A percentile compares a stretch with the other conserved stretches of the same genome.
Conservation (phyloP, 2,113 vertebrate species). For the Podarcis raffonei region DNA sequence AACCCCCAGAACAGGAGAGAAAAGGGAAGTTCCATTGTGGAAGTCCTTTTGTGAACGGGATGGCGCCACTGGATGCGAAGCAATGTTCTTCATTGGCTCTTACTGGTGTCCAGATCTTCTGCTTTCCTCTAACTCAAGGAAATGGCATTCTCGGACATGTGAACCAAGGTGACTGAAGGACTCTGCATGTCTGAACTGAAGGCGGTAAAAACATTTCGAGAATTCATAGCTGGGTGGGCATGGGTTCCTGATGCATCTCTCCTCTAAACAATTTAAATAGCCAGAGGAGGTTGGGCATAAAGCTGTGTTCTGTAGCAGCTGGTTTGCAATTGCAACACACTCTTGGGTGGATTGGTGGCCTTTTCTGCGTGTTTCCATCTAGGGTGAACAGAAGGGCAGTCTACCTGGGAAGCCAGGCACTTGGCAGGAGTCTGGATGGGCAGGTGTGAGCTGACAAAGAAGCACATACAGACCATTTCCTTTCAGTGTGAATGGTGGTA, state of each 20-base stretch:
- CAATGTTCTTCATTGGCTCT: background rate
- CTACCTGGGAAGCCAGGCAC: background rate
- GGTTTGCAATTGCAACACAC: background rate
- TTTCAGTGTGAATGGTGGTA: background rate
- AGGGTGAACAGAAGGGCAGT: background rate
- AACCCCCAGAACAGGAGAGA: too few species aligned
- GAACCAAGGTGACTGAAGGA: background rate
- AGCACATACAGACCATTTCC: background rate
- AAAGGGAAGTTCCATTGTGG: too few species aligned
- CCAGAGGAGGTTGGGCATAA: background rate
- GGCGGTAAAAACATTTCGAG: background rate
- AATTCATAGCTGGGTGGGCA: background rate
- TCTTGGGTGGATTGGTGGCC: background rate
- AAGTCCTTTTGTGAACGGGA: too few species aligned
- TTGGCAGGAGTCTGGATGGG: background rate
- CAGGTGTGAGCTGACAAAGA: background rate
- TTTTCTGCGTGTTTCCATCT: background rate
- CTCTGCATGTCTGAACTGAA: background rate
- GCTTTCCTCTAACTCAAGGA: background rate
- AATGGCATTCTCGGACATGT: background rate
- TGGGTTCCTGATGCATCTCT: background rate
- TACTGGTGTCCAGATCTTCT: background rate
- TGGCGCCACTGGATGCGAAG: too few species aligned
- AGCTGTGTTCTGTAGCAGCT: background rate
- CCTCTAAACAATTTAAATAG: background rate